Conservation (phyloP, 2,888 invertebrate genomes). For the Ellobium chinense region DNA sequence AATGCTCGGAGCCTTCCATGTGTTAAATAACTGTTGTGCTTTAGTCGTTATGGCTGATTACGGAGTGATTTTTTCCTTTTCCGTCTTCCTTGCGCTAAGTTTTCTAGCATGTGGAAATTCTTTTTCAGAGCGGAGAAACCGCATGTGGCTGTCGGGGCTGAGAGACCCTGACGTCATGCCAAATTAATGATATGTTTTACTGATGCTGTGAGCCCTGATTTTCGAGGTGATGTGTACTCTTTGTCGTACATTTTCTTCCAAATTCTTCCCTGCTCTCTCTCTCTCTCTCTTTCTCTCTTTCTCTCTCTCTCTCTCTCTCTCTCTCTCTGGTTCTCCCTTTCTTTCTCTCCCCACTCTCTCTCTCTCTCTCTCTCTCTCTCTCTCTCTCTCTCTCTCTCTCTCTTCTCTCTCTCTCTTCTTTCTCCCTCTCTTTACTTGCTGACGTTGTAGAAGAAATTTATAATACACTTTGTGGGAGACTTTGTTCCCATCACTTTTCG, state of each 20-base stretch:
- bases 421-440: too few species aligned
- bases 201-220: not conserved
- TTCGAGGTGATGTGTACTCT: not conserved
- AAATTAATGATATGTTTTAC: not conserved
- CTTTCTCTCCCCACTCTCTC: not conserved
- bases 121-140: not conserved
- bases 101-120: constrained; percentile 4
- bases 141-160: not conserved
- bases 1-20: too few species aligned
- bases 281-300: constrained; percentile 22
- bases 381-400: constrained; percentile 17
- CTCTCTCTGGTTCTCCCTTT: not conserved
- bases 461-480: too few species aligned
- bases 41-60: constrained; percentile 7
- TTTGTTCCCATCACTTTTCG: too few species aligned
- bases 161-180: not conserved
- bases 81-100: constrained; percentile 7
- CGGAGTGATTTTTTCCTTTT: not conserved
- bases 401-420: not conserved
- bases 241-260: not conserved
- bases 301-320: not conserved
- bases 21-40: constrained; percentile 8
- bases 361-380: constrained; percentile 9
- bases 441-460: too few species aligned
- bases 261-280: not conserved